phyloP scores from a whole-genome alignment of 2,888 invertebrate genomes.

The Macrophya annulata region DNA sequence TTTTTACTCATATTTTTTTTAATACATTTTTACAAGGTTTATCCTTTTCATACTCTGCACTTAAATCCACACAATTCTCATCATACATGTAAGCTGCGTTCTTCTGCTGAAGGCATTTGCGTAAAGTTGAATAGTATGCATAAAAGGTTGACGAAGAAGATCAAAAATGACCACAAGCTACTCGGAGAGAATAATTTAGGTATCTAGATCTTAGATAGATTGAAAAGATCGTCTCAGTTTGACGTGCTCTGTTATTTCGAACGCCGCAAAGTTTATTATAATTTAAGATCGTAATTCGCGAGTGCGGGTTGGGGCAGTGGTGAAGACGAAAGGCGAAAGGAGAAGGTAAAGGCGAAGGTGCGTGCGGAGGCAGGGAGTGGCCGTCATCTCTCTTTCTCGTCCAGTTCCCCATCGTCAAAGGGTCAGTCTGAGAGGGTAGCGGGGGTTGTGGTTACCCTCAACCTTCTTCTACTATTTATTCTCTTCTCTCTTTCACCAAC shows the following conservation, averaged over 20 bases:
- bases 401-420: conserved; percentile 16
- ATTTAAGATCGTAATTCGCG: conserved; percentile 33
- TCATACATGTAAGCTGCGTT: too few species aligned
- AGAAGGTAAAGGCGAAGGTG: neutral
- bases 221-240: conserved; percentile 23
- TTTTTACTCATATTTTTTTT: neutral
- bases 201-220: conserved; percentile 44
- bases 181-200: conserved; percentile 1
- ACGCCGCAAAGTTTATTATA: conserved; percentile 19
- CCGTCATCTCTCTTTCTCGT: conserved; percentile 35
- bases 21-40: neutral
- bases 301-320: neutral
- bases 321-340: neutral
- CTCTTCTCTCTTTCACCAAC: conserved; percentile 3
- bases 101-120: neutral
- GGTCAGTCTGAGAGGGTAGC: conserved; percentile 22
- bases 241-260: conserved; percentile 44
- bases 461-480: conserved; percentile 6
- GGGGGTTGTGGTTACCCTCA: conserved; percentile 36
- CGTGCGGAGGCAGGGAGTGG: conserved; percentile 52
- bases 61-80: neutral
- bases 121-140: neutral
- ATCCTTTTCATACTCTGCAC: neutral
- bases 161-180: neutral
- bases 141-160: conserved; percentile 1